Conservation (phyloP, 2,888 invertebrate genomes). For the Heliconius sara region DNA sequence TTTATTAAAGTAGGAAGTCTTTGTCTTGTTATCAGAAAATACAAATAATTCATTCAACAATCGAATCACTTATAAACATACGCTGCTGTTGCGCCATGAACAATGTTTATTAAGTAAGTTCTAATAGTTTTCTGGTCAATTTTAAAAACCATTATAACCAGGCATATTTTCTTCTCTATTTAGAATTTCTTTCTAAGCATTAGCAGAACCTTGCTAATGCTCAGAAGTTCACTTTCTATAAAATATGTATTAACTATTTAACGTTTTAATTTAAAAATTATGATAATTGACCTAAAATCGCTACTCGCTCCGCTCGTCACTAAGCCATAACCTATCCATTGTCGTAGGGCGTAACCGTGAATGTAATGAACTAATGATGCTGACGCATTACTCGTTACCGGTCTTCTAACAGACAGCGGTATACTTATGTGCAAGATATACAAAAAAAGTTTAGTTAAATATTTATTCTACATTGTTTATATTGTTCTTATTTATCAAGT, state of each 20-base stretch:
- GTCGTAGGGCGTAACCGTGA: constrained; percentile 65
- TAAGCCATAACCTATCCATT: constrained; percentile 38
- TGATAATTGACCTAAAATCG: not conserved
- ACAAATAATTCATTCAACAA: too few species aligned
- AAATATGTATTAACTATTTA: not conserved
- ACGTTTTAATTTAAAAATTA: not conserved
- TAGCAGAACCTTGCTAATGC: too few species aligned
- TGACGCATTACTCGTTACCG: constrained; percentile 70
- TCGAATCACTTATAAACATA: too few species aligned
- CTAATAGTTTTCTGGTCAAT: not conserved
- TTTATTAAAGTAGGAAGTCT: not conserved
- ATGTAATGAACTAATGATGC: constrained; percentile 76
- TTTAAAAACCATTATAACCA: not conserved
- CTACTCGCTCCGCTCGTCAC: constrained; percentile 35
- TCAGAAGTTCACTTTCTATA: too few species aligned
- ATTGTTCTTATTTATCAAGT: too few species aligned
- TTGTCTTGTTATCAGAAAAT: too few species aligned
- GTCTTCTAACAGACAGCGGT: constrained; percentile 42
- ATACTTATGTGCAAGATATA: constrained; percentile 7
- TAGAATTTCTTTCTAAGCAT: too few species aligned
- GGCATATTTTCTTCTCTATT: not conserved
- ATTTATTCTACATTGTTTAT: too few species aligned
- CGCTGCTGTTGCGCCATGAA: too few species aligned
- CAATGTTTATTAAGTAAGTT: not conserved
- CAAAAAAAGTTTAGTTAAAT: not conserved